Base-by-base conservation (phyloP, 2,888 invertebrate species). In the Drepanosiphum platanoidis region DNA sequence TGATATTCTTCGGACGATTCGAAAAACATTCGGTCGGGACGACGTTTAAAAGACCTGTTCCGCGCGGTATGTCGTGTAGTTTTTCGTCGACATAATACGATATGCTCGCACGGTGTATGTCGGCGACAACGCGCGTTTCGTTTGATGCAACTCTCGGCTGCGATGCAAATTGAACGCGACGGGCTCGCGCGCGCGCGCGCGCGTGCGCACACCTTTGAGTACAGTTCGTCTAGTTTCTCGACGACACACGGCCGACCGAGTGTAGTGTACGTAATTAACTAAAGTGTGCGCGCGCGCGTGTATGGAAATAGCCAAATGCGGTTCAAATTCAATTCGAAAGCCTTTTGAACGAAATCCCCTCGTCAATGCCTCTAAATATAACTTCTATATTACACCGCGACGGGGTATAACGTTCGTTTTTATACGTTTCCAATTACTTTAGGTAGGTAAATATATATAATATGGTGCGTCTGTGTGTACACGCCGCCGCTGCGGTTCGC, bases 251-350 rank as follows among this genome's bases (percentile, higher is more conserved):
- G 8, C 52, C 1, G 22, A 18, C 52, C 1, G 22, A 4, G 30
- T 72, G 18, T 46, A 27, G 0, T 64, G 5, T 27, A 52, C 32
- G 32, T 74, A 52, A 74, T 52, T 58, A 75, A 75, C 58, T 75
- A 36, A 36, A 36, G 8, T 32, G 27, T 9, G n/a, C 52, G 18
- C 9, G 52, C 52, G 13, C 11, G 1, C 27, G 30, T 13, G 7
- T 3, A 13, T 13, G 27, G 27, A 15, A 27, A 15, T 61, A 0
- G n/a, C 34, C 52, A 18, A 77, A 77, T 27, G 58, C 27, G 75
- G 58, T 77, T 61, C 34, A 27, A 77, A n/a, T 61, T 61, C 58
- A 27, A 61, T 77, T 77, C 8, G 9, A 36, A 5, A 36, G n/a
- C 36, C 58, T 15, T 52, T 27, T 18, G 36, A 58, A n/a, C 22